These are phyloP conservation scores for Emydoidea blandingii DNA, from an alignment of 2,797 vertebrate species.

Conservation along the genomic window DNA sequence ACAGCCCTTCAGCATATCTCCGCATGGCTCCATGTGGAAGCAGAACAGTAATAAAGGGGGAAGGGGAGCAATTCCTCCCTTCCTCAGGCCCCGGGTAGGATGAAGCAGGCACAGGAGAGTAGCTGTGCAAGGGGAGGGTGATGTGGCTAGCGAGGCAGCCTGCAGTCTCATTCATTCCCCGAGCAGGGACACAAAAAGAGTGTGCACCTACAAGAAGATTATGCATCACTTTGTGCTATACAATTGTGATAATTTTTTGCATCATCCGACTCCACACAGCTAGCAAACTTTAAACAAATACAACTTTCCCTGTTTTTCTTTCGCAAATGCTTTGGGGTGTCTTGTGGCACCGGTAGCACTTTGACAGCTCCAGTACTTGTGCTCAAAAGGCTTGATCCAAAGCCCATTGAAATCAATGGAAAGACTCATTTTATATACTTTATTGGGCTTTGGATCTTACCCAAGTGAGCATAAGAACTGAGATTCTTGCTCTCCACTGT, in stretches of 20 bases:
- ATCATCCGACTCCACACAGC: neutral
- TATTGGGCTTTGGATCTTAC: neutral
- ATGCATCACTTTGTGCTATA: neutral
- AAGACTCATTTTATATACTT: neutral
- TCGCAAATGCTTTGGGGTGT: neutral
- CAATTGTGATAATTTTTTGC: neutral
- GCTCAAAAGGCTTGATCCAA: neutral
- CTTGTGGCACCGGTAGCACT: neutral
- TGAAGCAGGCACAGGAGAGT: too few relatives aligned
- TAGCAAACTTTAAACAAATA: neutral
- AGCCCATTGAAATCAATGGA: neutral
- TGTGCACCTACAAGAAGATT: neutral
- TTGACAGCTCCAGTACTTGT: neutral
- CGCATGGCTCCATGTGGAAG: too few relatives aligned
- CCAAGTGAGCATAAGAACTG: neutral
- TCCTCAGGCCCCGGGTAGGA: too few relatives aligned
- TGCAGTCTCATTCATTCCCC: too few relatives aligned
- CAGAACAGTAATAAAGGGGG: too few relatives aligned
- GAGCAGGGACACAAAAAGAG: too few relatives aligned
- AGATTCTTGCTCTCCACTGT: neutral
- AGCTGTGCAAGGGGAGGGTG: too few relatives aligned
- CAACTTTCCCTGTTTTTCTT: neutral
- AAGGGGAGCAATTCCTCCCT: too few relatives aligned
- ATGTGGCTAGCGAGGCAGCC: too few relatives aligned
- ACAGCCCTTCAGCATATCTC: too few relatives aligned